Conservation (phyloP, 2,113 vertebrate genomes). For the Calypte anna region DNA sequence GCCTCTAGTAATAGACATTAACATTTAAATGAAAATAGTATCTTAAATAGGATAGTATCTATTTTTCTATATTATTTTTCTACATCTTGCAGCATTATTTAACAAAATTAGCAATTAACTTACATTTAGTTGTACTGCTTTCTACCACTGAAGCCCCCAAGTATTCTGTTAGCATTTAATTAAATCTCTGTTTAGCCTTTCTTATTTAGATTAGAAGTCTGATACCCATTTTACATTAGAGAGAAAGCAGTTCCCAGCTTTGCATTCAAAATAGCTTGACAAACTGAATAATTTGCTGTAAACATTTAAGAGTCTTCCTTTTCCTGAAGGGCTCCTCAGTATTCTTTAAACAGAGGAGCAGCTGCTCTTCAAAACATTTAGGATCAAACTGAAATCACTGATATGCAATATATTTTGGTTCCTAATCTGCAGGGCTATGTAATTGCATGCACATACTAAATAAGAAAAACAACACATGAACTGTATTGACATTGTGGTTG, state of each 20-base stretch:
- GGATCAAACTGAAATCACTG: constrained; percentile 16
- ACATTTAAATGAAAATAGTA: neutral
- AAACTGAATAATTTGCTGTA: neutral
- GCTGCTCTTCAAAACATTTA: neutral
- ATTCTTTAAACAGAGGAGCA: neutral
- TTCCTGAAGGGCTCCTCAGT: constrained; percentile 22
- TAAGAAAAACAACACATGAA: constrained; percentile 39
- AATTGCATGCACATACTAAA: neutral
- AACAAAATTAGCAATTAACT: neutral
- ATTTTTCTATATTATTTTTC: neutral
- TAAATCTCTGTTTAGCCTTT: neutral
- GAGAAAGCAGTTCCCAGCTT: constrained; percentile 8
- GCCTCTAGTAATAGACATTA: neutral
- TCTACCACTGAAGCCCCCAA: neutral
- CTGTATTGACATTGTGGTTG: constrained; percentile 37
- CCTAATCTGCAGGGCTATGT: constrained; percentile 28
- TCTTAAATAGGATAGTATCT: neutral
- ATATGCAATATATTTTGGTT: constrained; percentile 35
- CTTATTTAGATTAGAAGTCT: neutral
- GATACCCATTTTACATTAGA: neutral
- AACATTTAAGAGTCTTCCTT: neutral
- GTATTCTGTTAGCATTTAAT: neutral
- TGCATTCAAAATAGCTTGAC: neutral
- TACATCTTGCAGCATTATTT: neutral
- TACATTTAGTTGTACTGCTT: neutral